Conservation (phyloP, 2,888 invertebrate genomes). For the Cancer borealis region DNA sequence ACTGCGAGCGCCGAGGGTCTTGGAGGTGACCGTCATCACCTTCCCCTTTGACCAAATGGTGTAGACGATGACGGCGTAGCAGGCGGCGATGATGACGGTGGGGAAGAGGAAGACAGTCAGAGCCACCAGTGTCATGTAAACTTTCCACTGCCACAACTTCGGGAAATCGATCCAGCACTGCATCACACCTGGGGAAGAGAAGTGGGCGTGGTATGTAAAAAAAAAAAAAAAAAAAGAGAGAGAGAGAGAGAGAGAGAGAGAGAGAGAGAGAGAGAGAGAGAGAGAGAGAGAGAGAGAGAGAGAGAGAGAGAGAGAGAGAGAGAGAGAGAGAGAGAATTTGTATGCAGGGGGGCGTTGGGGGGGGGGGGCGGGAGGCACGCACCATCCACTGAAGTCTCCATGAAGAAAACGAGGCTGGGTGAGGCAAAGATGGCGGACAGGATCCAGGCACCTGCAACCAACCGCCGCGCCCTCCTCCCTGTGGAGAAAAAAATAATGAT, state of each 20-base stretch:
- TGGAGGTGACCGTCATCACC: conserved; percentile 81
- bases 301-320: conserved; percentile 40
- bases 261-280: conserved; percentile 3
- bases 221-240: neutral
- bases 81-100: conserved; percentile 91
- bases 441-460: conserved; percentile 90
- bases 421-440: conserved; percentile 90
- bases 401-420: conserved; percentile 88
- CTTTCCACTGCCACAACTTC: conserved; percentile 88
- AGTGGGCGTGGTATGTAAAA: too few relatives aligned
- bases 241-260: neutral
- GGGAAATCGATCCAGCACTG: conserved; percentile 95
- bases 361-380: neutral
- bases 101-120: conserved; percentile 91
- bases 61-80: conserved; percentile 93
- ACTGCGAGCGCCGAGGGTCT: conserved; percentile 78
- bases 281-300: conserved; percentile 43
- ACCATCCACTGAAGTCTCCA: conserved; percentile 79
- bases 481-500: conserved; percentile 73
- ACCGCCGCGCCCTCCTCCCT: conserved; percentile 91
- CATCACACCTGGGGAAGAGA: conserved; percentile 82
- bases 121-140: conserved; percentile 92
- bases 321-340: neutral
- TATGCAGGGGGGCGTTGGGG: neutral
- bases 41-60: conserved; percentile 95